A percentile compares a stretch with the other conserved stretches of the same genome.
These are phyloP conservation scores for Drosophila tripunctata DNA, from an alignment of 2,888 invertebrate species.

Conservation along the genomic window DNA sequence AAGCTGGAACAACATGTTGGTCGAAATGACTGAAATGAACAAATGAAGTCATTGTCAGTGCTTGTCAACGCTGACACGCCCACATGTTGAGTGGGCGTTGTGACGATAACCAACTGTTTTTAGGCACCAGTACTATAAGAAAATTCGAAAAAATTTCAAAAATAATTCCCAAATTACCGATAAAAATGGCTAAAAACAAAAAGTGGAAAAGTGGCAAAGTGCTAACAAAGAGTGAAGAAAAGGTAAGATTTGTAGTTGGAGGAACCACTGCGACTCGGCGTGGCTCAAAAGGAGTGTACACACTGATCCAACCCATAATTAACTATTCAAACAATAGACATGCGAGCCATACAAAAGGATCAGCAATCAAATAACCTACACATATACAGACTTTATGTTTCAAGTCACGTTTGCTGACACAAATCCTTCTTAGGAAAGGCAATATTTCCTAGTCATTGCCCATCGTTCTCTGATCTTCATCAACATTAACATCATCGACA, in stretches of 20 bases:
- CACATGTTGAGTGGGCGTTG: constrained; percentile 25
- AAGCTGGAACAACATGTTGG: constrained; percentile 55
- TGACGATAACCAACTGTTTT: constrained; percentile 31
- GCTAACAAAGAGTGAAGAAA: constrained; percentile 32
- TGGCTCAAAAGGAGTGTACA: constrained; percentile 72
- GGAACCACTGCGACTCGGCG: constrained; percentile 42
- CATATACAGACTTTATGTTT: constrained; percentile 58
- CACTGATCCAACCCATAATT: constrained; percentile 79
- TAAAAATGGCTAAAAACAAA: constrained; percentile 69
- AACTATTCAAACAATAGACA: constrained; percentile 77
- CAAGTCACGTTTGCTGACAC: constrained; percentile 79
- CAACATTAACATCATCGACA: constrained; percentile 46
- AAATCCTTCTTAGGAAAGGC: constrained; percentile 79
- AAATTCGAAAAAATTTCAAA: constrained; percentile 49
- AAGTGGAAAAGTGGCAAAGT: constrained; percentile 32
- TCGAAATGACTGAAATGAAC: constrained; percentile 31
- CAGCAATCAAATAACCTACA: constrained; percentile 65
- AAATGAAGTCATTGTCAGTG: constrained; percentile 78
- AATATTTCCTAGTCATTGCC: constrained; percentile 75
- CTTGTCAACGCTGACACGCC: constrained; percentile 74
- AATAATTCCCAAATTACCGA: constrained; percentile 74
- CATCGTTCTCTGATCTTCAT: constrained; percentile 60
- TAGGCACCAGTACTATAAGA: background rate
- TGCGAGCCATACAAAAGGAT: constrained; percentile 67
- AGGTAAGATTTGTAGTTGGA: constrained; percentile 19